Evolutionary conservation across 2,113 vertebrate species (phyloP).

Genomic region (Dascyllus trimaculatus): DNA sequence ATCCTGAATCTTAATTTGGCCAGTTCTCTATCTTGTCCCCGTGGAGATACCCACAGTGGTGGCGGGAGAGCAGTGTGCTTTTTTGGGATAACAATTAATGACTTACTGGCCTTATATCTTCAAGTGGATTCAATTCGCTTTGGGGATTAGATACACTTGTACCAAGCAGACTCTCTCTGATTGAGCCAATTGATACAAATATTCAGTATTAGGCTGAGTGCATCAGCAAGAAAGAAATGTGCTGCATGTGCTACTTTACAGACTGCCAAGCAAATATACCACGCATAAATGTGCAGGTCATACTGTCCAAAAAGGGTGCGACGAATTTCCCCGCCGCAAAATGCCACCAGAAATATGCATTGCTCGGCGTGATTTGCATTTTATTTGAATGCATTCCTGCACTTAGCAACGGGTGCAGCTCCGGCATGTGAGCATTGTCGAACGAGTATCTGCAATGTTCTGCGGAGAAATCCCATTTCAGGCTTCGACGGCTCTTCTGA

Average conservation of each 20-base stretch:
- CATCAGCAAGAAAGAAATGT: slow-evolving; percentile 44
- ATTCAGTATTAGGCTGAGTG: slow-evolving; percentile 20
- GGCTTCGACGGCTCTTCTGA: slow-evolving; percentile 77
- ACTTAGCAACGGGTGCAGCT: slow-evolving; percentile 65
- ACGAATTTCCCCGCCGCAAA: slow-evolving; percentile 23
- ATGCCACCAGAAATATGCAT: slow-evolving; percentile 14
- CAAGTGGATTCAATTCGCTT: slow-evolving; percentile 64
- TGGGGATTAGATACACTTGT: slow-evolving; percentile 63
- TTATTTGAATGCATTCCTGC: slow-evolving; percentile 54
- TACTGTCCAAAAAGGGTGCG: slow-evolving; percentile 3
- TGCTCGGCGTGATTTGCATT: slow-evolving; percentile 58
- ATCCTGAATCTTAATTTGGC: slow-evolving; percentile 56
- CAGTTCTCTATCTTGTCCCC: slow-evolving; percentile 24
- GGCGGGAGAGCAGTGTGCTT: slow-evolving; percentile 39
- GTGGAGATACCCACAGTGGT: slow-evolving; percentile 28
- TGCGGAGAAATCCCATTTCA: slow-evolving; percentile 83
- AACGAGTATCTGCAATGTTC: slow-evolving; percentile 74
- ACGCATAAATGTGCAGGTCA: slow-evolving; percentile 16
- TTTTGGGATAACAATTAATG: slow-evolving; percentile 70
- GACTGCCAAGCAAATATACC: slow-evolving; percentile 54
- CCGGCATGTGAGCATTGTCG: slow-evolving; percentile 63
- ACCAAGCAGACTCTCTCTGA: slow-evolving; percentile 54
- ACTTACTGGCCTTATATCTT: slow-evolving; percentile 57
- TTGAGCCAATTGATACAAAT: slow-evolving; percentile 56
- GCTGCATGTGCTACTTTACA: slow-evolving; percentile 52